Evolutionary conservation across 2,888 invertebrate genomes (phyloP), one percentile per base, ranked within the genome.

Genomic region (Ethmia dodecea): DNA sequence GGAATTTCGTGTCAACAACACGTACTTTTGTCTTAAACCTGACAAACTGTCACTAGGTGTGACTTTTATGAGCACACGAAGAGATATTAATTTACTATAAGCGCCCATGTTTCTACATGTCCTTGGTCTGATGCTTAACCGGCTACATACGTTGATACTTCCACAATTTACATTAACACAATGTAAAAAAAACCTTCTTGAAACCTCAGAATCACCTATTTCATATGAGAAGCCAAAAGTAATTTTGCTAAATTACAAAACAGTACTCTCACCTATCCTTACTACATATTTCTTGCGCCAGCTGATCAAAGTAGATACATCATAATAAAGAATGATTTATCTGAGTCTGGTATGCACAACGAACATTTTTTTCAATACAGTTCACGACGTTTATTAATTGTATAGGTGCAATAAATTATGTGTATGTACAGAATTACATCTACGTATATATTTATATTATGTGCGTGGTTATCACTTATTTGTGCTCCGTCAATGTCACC

Each of bases 401-500:
- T 18, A 8, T 18, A 18, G 8, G 18, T 18, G 8, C 5, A 5
- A 18, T 18, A n/a, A n/a, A n/a, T n/a, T n/a, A n/a, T n/a, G n/a
- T n/a, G n/a, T 18, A 18, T 5, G 18, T 24, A 24, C n/a, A 25
- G 10, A 25, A 25, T n/a, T 25, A 25, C 10, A 62, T 58, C 49
- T 68, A 67, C 61, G 55, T 73, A 71, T 73, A 70, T 72, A 70
- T 78, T 42, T 47, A 52, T 51, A 34, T 20, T 65, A 57, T 61
- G n/a, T n/a, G n/a, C n/a, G n/a, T n/a, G 55, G 62, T 79, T 84
- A 84, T 81, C 83, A 69, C 61, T 67, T 78, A 74, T 84, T 83
- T 81, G 77, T 75, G 68, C 69, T 71, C 60, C 61, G 68, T 84
- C 86, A 86, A 86, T 86, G 86, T 86, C 86, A 84, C 79, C 70